These are phyloP conservation scores for Drosophila paulistorum DNA, from an alignment of 1,140 invertebrate species.

Conservation along the genomic window DNA sequence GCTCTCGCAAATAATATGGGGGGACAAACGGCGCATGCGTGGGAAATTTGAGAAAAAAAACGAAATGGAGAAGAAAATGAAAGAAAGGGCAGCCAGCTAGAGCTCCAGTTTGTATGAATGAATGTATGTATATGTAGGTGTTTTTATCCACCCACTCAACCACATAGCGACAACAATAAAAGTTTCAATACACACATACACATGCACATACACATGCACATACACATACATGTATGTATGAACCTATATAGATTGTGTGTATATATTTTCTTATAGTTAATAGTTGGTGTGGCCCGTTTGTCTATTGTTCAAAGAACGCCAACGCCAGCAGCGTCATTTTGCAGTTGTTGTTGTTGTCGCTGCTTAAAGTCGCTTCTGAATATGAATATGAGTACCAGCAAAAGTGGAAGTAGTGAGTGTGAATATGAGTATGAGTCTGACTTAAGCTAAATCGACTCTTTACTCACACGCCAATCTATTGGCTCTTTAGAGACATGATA, in stretches of 20 bases:
- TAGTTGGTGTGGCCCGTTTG: conserved; percentile 37
- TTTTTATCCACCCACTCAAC: conserved; percentile 42
- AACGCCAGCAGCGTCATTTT: conserved; percentile 33
- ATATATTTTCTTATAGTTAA: conserved; percentile 43
- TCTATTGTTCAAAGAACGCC: conserved; percentile 19
- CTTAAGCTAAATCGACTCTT: conserved; percentile 37
- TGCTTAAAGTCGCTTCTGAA: conserved; percentile 20
- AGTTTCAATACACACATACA: conserved; percentile 39
- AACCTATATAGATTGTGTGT: conserved; percentile 6
- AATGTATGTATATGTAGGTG: conserved; percentile 32
- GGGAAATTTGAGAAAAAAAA: conserved; percentile 36
- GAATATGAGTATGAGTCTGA: neutral
- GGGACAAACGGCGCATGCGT: conserved; percentile 60
- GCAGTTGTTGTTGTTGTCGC: conserved; percentile 5
- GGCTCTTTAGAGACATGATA: conserved; percentile 18
- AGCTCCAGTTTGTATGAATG: conserved; percentile 42
- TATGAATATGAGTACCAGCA: neutral
- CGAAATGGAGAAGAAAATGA: conserved; percentile 5
- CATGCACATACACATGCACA: neutral
- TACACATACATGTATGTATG: neutral
- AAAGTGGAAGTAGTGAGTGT: no score
- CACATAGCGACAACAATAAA: conserved; percentile 47
- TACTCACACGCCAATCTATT: conserved; percentile 49
- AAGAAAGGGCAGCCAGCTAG: conserved; percentile 13
- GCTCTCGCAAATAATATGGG: conserved; percentile 27